A percentile compares a stretch with the other conserved stretches of the same genome.
phyloP scores from a whole-genome alignment of 2,113 vertebrate genomes.

The Cynocephalus volans region DNA sequence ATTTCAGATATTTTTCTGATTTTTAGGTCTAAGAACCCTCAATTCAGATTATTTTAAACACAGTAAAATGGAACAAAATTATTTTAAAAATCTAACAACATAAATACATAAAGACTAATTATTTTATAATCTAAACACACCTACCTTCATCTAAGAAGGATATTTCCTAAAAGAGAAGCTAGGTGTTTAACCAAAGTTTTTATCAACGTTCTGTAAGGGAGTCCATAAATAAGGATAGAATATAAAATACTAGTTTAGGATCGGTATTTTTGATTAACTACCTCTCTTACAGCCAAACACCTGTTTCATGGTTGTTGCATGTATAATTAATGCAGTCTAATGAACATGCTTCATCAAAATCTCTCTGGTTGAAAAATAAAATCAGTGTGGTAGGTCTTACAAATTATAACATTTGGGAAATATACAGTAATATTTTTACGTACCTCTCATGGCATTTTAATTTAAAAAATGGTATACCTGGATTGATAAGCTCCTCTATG shows the following conservation, averaged over 20 bases:
- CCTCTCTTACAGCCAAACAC: conserved; percentile 67
- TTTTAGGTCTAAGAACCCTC: neutral
- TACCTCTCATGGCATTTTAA: neutral
- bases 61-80: neutral
- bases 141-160: neutral
- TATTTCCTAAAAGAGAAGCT: conserved; percentile 46
- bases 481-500: conserved; percentile 40
- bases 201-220: conserved; percentile 61
- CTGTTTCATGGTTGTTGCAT: conserved; percentile 66
- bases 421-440: neutral
- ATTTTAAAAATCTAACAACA: neutral
- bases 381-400: conserved; percentile 3
- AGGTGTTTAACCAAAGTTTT: conserved; percentile 49
- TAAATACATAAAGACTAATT: neutral
- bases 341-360: conserved; percentile 81
- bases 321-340: conserved; percentile 79
- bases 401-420: conserved; percentile 40
- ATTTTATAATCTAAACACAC: neutral
- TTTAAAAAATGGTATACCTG: neutral
- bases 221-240: conserved; percentile 70
- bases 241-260: conserved; percentile 68
- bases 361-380: conserved; percentile 67
- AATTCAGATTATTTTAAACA: conserved; percentile 17
- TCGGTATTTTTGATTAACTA: conserved; percentile 77
- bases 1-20: neutral